phyloP scores from a whole-genome alignment of 2,113 vertebrate species.

The Zapus hudsonius region DNA sequence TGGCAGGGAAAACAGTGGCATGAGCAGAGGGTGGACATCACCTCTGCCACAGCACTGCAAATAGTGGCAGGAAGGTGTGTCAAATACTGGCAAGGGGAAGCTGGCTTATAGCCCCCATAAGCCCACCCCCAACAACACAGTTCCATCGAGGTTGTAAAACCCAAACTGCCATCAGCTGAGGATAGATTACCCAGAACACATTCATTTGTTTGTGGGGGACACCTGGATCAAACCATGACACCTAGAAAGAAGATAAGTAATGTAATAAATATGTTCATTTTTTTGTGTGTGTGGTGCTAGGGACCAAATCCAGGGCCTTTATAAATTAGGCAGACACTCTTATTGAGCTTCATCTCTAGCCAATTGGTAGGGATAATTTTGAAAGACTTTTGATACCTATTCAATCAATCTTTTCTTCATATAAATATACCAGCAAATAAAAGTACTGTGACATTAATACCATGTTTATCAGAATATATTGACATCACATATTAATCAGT shows the following conservation, averaged over 20 bases:
- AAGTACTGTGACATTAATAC: conserved; percentile 12
- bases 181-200: no score
- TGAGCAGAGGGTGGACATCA: no score
- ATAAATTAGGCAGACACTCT: neutral
- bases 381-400: conserved; percentile 6
- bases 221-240: no score
- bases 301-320: neutral
- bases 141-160: no score
- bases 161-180: no score
- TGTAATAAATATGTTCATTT: neutral
- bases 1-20: no score
- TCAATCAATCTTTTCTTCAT: conserved; percentile 10
- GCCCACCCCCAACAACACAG: no score
- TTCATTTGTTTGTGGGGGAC: no score
- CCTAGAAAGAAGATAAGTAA: neutral
- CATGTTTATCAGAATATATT: conserved; percentile 8
- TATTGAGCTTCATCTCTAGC: neutral
- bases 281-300: neutral
- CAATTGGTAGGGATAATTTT: neutral
- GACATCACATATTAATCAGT: neutral
- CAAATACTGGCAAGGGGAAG: no score
- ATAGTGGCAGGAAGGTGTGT: no score
- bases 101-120: no score
- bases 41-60: no score
- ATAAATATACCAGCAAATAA: conserved; percentile 16